Percentiles rank a stretch among this genome's conserved stretches.
Conservation (phyloP, 2,888 invertebrate genomes). For the Agonopterix subpropinquella region DNA sequence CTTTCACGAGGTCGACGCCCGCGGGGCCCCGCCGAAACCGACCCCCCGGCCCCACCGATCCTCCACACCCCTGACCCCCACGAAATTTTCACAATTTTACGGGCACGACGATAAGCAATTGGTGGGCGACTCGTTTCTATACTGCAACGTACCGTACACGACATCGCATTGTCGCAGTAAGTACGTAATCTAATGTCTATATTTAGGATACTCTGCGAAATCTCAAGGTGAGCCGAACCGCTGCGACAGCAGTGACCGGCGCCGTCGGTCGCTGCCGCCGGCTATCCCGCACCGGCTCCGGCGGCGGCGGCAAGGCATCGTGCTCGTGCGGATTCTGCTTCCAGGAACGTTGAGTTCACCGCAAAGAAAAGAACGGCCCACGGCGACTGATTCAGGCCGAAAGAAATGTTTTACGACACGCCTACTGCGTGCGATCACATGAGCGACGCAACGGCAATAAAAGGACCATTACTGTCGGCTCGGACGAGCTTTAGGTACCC, state of each 20-base stretch:
- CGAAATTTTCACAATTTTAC: slow-evolving; percentile 38
- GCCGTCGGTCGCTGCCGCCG: slow-evolving; percentile 16
- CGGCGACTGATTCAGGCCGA: slow-evolving; percentile 23
- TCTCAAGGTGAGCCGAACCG: slow-evolving; percentile 36
- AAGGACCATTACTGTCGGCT: slow-evolving; percentile 45
- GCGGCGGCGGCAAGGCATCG: slow-evolving; percentile 16
- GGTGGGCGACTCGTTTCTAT: not conserved
- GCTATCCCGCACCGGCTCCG: slow-evolving; percentile 6
- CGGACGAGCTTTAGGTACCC: slow-evolving; percentile 30
- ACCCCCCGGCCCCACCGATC: slow-evolving; percentile 38
- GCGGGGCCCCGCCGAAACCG: slow-evolving; percentile 58
- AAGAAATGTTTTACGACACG: slow-evolving; percentile 55
- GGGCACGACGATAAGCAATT: slow-evolving; percentile 11
- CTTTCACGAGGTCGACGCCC: slow-evolving; percentile 71
- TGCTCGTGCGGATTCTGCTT: slow-evolving; percentile 28
- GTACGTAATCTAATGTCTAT: slow-evolving; percentile 32
- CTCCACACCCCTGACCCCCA: slow-evolving; percentile 38
- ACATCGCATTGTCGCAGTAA: slow-evolving; percentile 24
- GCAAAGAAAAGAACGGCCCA: slow-evolving; percentile 41
- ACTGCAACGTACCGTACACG: slow-evolving; percentile 14
- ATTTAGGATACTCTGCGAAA: slow-evolving; percentile 30
- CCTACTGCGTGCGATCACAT: slow-evolving; percentile 44
- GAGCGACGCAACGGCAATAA: slow-evolving; percentile 38
- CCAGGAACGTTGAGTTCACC: slow-evolving; percentile 43
- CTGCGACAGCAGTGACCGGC: slow-evolving; percentile 16